Percentiles rank a stretch among this genome's conserved stretches.
Conservation (phyloP, 2,888 invertebrate species). For the Acrobasis repandana region DNA sequence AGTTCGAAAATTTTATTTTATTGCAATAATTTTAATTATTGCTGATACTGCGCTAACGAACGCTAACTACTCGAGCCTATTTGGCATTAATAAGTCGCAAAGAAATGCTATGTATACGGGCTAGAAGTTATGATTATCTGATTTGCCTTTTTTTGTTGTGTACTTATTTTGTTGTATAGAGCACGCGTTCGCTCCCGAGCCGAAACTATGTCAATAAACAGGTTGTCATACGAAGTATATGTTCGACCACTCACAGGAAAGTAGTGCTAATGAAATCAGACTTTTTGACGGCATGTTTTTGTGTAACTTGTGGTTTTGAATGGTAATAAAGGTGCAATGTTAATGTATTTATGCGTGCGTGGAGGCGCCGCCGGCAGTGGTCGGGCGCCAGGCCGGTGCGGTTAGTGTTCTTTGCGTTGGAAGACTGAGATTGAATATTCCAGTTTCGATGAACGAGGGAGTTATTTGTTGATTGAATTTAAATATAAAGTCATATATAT, state of each 20-base stretch:
- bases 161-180: conserved; percentile 50
- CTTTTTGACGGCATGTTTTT: conserved; percentile 66
- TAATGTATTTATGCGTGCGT: conserved; percentile 55
- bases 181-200: conserved; percentile 34
- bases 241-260: conserved; percentile 41
- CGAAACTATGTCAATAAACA: conserved; percentile 49
- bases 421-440: conserved; percentile 82
- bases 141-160: conserved; percentile 35
- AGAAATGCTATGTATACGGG: conserved; percentile 26
- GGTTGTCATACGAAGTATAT: conserved; percentile 47
- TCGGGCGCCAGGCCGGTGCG: conserved; percentile 52
- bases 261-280: conserved; percentile 47
- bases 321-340: conserved; percentile 76
- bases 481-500: conserved; percentile 83
- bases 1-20: background rate
- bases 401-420: conserved; percentile 75
- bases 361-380: conserved; percentile 28
- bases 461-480: conserved; percentile 82
- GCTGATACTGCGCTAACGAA: no score
- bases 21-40: no score
- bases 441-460: conserved; percentile 79
- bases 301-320: conserved; percentile 64
- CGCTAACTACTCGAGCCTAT: no score
- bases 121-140: conserved; percentile 31
- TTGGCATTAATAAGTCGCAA: no score